Conservation (phyloP, 2,113 vertebrate genomes). For the Sturnira hondurensis region DNA sequence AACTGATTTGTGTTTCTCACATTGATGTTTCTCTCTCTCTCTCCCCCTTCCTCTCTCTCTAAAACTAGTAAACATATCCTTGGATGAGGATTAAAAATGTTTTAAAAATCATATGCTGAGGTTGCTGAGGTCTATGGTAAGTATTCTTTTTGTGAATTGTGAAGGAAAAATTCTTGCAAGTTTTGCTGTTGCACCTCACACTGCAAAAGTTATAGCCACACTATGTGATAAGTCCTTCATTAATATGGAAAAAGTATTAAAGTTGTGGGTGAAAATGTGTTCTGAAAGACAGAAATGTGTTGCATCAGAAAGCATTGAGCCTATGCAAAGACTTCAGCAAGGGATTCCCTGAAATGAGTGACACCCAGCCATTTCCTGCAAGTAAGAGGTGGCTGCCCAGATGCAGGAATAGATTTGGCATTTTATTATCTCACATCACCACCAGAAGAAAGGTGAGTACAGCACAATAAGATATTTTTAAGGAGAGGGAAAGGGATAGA, state of each 20-base stretch:
- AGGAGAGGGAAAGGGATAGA: not conserved
- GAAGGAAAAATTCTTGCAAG: not conserved
- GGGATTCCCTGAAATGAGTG: not conserved
- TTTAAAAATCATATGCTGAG: not conserved
- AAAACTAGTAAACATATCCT: no score
- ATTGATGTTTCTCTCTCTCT: no score
- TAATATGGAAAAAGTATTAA: not conserved
- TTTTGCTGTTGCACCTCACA: not conserved
- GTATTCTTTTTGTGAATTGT: not conserved
- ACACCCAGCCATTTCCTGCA: not conserved
- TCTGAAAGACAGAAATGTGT: not conserved
- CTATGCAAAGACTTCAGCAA: not conserved
- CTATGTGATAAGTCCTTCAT: not conserved
- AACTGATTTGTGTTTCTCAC: no score
- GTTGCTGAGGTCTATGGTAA: not conserved
- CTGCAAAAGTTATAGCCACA: not conserved
- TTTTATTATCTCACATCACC: not conserved
- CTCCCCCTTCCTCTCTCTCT: no score
- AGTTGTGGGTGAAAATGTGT: not conserved
- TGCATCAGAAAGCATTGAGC: not conserved
- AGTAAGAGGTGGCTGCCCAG: not conserved
- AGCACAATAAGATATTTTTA: not conserved
- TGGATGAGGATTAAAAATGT: not conserved
- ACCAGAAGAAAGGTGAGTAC: not conserved
- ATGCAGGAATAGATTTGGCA: not conserved